These are phyloP conservation scores for Phthorimaea operculella DNA, from an alignment of 1,140 invertebrate species.

Conservation along the genomic window DNA sequence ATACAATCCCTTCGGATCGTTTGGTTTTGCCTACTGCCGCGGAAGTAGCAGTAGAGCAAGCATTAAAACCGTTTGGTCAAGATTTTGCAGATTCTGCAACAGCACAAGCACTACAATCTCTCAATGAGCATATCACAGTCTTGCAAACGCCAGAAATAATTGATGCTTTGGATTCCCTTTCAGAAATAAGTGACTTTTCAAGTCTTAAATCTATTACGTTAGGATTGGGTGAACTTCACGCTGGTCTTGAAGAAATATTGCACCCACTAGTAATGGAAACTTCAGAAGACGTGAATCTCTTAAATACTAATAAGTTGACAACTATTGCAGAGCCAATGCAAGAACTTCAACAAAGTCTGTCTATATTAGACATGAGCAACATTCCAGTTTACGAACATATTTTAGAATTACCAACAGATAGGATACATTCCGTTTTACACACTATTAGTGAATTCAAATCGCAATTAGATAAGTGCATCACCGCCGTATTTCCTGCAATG, in stretches of 20 bases:
- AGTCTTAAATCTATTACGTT: slow-evolving; percentile 42
- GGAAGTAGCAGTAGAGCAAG: slow-evolving; percentile 27
- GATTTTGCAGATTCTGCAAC: slow-evolving; percentile 20
- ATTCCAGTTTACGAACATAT: slow-evolving; percentile 46
- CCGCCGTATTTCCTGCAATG: slow-evolving; percentile 31
- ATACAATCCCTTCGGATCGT: slow-evolving; percentile 35
- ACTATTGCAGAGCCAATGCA: slow-evolving; percentile 58
- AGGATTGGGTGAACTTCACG: slow-evolving; percentile 45
- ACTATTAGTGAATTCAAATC: slow-evolving; percentile 37
- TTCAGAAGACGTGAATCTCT: slow-evolving; percentile 22
- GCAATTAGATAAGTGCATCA: slow-evolving; percentile 37
- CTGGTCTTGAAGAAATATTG: slow-evolving; percentile 49
- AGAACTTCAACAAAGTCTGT: slow-evolving; percentile 49
- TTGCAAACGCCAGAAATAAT: slow-evolving; percentile 47
- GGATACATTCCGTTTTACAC: slow-evolving; percentile 34
- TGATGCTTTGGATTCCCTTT: slow-evolving; percentile 42
- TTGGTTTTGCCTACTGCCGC: slow-evolving; percentile 28
- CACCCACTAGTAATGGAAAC: slow-evolving; percentile 40
- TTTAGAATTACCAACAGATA: slow-evolving; percentile 38
- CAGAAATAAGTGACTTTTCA: slow-evolving; percentile 38
- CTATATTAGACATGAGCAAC: slow-evolving; percentile 38
- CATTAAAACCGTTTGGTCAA: slow-evolving; percentile 20
- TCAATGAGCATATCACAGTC: slow-evolving; percentile 42
- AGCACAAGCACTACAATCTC: slow-evolving; percentile 30
- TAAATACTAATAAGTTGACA: slow-evolving; percentile 32